Evolutionary conservation across 2,797 vertebrate genomes (phyloP).

Genomic region (Oreonectes daqikongensis): DNA sequence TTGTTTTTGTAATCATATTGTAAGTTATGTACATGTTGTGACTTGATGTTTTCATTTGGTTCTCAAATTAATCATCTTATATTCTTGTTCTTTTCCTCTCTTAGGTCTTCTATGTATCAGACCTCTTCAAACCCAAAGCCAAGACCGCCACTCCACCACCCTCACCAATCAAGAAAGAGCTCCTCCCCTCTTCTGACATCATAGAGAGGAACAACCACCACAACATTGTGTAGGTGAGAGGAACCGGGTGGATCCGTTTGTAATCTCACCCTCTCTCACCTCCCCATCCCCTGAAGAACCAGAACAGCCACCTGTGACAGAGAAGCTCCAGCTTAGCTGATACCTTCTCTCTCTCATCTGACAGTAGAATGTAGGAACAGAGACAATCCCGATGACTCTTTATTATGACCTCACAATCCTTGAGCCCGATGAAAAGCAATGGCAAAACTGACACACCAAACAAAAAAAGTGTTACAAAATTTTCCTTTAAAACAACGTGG

Average conservation of each 20-base stretch:
- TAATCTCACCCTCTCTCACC: constrained; percentile 18
- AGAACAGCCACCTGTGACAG: constrained; percentile 77
- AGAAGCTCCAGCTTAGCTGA: constrained; percentile 79
- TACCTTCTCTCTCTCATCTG: constrained; percentile 83
- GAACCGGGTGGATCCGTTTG: constrained; percentile 47
- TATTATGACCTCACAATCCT: constrained; percentile 62
- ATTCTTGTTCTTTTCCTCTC: constrained; percentile 22
- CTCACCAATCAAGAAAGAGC: constrained; percentile 91
- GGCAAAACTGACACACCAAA: constrained; percentile 63
- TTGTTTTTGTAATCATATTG: background rate
- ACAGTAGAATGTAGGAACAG: constrained; percentile 99
- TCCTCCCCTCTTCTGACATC: constrained; percentile 92
- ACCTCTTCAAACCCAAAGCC: constrained; percentile 91
- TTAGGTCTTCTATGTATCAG: constrained; percentile 94
- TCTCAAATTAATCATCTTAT: background rate
- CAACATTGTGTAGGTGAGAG: constrained; percentile 90
- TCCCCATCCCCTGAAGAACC: constrained; percentile 47
- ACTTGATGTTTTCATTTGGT: no score
- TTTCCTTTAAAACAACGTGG: constrained; percentile 62
- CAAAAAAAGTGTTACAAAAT: constrained; percentile 14
- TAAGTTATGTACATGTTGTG: no score
- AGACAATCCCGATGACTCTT: constrained; percentile 80
- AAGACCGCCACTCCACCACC: constrained; percentile 83
- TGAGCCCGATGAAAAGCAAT: constrained; percentile 72
- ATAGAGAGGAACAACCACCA: constrained; percentile 97